phyloP scores from a whole-genome alignment of 2,797 vertebrate species.

The Enteromius trimaculatus region DNA sequence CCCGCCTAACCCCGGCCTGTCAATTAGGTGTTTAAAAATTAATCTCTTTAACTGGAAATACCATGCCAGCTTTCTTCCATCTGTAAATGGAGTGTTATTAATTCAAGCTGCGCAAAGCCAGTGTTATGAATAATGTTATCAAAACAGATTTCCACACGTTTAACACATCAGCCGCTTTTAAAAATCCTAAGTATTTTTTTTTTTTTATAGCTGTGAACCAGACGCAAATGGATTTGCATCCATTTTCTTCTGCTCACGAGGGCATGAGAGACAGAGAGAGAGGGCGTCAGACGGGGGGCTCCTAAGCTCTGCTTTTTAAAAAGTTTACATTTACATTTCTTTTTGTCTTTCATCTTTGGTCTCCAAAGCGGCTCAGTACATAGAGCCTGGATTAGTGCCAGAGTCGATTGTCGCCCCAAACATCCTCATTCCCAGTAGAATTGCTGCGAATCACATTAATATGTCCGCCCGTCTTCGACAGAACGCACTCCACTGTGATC shows the following conservation, averaged over 20 bases:
- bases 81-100: slow-evolving; percentile 89
- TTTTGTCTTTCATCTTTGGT: slow-evolving; percentile 56
- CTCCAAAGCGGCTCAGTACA: slow-evolving; percentile 77
- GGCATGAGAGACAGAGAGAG: slow-evolving; percentile 54
- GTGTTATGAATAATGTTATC: slow-evolving; percentile 87
- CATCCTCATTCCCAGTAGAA: slow-evolving; percentile 72
- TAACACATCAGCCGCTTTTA: slow-evolving; percentile 77
- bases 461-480: slow-evolving; percentile 56
- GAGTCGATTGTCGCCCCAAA: slow-evolving; percentile 61
- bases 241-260: slow-evolving; percentile 60
- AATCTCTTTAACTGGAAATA: slow-evolving; percentile 89
- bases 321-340: slow-evolving; percentile 76
- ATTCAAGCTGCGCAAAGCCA: slow-evolving; percentile 83
- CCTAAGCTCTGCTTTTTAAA: slow-evolving; percentile 73
- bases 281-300: slow-evolving; percentile 63
- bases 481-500: slow-evolving; percentile 68
- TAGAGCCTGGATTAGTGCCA: slow-evolving; percentile 79
- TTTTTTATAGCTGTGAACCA: slow-evolving; percentile 82
- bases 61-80: slow-evolving; percentile 82
- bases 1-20: slow-evolving; percentile 83
- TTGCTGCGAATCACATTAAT: slow-evolving; percentile 75
- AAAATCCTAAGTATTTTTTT: slow-evolving; percentile 85
- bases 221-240: slow-evolving; percentile 82
- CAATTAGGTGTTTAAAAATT: slow-evolving; percentile 91
- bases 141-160: slow-evolving; percentile 87